These are phyloP conservation scores for Liposcelis brunnea DNA, from an alignment of 2,888 invertebrate genomes.

Conservation along the genomic window DNA sequence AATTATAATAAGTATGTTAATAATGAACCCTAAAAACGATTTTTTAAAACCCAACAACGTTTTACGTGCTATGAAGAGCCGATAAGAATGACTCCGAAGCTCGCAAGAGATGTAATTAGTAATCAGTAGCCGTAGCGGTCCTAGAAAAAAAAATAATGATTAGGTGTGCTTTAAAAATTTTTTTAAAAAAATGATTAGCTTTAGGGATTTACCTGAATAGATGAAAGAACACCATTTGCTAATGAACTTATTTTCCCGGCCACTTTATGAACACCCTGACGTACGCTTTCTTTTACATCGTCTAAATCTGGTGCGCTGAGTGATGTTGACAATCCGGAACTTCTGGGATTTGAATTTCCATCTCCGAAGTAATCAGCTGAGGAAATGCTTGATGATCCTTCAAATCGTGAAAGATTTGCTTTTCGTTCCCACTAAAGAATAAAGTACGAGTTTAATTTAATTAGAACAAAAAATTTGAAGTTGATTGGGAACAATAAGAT, in stretches of 20 bases:
- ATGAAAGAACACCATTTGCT: constrained; percentile 85
- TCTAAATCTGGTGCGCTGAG: constrained; percentile 54
- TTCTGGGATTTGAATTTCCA: constrained; percentile 21
- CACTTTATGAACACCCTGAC: constrained; percentile 91
- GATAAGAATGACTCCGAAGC: neutral
- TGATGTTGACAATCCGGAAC: neutral
- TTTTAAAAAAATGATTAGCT: neutral
- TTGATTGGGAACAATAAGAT: too few relatives aligned
- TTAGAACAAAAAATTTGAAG: neutral
- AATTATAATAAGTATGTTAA: too few relatives aligned
- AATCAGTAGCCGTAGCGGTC: constrained; percentile 3
- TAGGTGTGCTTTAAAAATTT: neutral
- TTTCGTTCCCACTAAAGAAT: constrained; percentile 32
- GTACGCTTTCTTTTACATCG: constrained; percentile 92
- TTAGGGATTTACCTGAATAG: constrained; percentile 52
- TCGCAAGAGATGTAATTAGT: neutral
- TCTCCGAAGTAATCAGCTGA: constrained; percentile 88
- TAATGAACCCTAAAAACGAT: too few relatives aligned
- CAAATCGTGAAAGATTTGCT: constrained; percentile 54
- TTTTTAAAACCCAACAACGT: too few relatives aligned
- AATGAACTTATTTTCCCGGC: constrained; percentile 91
- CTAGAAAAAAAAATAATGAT: neutral
- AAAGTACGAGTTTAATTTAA: constrained; percentile 3
- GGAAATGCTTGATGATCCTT: constrained; percentile 88
- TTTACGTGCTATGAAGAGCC: neutral